phyloP scores from a whole-genome alignment of 2,888 invertebrate genomes.

The Balanococcus diminutus region DNA sequence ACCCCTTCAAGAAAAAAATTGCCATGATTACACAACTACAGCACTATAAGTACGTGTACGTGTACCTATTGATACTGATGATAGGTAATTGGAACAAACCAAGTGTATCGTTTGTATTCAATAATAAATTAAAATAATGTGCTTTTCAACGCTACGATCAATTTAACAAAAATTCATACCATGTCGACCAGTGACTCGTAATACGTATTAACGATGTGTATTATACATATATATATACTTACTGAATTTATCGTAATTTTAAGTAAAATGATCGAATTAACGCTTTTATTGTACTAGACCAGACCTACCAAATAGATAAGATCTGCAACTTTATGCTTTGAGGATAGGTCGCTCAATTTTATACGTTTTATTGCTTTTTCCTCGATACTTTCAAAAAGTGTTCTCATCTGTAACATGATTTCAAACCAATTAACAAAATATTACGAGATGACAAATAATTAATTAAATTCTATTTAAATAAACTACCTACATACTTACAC shows the following conservation, averaged over 20 bases:
- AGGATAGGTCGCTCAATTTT: background rate
- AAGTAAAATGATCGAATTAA: background rate
- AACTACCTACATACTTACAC: too few species aligned
- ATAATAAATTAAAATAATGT: background rate
- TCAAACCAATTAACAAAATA: background rate
- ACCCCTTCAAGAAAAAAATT: too few species aligned
- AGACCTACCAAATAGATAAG: background rate
- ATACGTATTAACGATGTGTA: background rate
- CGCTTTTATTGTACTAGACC: too few species aligned
- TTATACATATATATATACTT: too few species aligned
- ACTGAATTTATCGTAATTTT: background rate
- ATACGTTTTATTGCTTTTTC: background rate
- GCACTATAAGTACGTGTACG: background rate
- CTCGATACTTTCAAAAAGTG: background rate
- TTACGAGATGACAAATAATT: background rate
- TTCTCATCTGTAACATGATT: background rate
- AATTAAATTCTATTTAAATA: too few species aligned
- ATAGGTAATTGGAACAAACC: background rate
- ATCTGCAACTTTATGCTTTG: background rate
- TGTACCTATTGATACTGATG: background rate
- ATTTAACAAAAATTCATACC: background rate
- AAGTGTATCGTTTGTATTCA: background rate
- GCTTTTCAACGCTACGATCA: background rate
- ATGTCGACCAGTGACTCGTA: background rate
- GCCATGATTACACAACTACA: too few species aligned